Evolutionary conservation across 2,888 invertebrate genomes (phyloP), one percentile per base, ranked within the genome.

Genomic region (Drosophila kambysellisi): DNA sequence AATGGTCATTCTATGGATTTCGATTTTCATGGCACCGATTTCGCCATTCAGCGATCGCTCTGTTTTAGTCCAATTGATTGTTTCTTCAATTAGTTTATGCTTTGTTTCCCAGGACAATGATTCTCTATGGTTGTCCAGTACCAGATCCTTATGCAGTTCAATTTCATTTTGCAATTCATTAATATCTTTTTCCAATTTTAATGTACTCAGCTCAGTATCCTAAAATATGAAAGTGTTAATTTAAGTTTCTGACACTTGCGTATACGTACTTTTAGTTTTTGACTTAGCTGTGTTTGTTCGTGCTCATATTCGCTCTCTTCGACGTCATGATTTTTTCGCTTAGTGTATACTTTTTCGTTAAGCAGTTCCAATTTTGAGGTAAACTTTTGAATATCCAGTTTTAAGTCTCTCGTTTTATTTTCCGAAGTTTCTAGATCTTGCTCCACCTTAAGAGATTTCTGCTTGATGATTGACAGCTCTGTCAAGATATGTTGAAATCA

Each of bases 1-100:
- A 48, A 97, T 96, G 93, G 96, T 95, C 97, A 97, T 97, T 80
- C 96, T 94, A 84, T 97, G 97, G 88, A 97, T 97, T 94, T 97
- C 97, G 46, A 94, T 94, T 90, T 95, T 96, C 97, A 97, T 97
- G 39, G 94, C 94, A 0, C 95, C 95, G 29, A 97, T 94, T 91
- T 97, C 97, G 3, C 97, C 96, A 7, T 94, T 95, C 3, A 94
- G 93, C 0, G 95, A 94, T 66, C 95, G 94, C 65, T 96, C 96
- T 41, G 95, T 94, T 62, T 95, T 95, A 57, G 96, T 95, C 87
- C 94, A 95, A 80, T 95, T 95, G 85, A 96, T 95, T 0, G 96
- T 94, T 90, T 97, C 97, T 30, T 95, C 95, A 3, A 96, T 96
- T 84, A 97, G 92, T 81, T 96, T 93, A 69, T 96, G 95, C 93